Evolutionary conservation across 2,113 vertebrate genomes (phyloP).

Genomic region (Stegostoma tigrinum): DNA sequence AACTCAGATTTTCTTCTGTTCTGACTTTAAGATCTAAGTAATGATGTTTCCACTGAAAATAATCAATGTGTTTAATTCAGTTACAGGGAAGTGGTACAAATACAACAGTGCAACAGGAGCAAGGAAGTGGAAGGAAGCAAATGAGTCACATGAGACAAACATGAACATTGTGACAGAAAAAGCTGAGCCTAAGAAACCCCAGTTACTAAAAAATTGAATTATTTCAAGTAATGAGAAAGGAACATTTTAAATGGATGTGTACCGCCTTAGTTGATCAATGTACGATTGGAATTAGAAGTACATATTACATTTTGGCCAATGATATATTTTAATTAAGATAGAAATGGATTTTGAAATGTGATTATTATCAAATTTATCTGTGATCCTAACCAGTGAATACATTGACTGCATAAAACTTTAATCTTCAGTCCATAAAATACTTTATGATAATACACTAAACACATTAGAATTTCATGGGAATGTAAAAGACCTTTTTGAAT

Average conservation of each 20-base stretch:
- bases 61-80: background rate
- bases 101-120: conserved; percentile 27
- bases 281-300: background rate
- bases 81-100: background rate
- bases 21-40: background rate
- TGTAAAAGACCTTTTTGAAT: background rate
- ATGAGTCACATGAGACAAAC: background rate
- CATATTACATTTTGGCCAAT: background rate
- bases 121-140: conserved; percentile 23
- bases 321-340: background rate
- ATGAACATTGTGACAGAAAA: background rate
- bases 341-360: conserved; percentile 4
- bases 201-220: background rate
- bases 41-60: background rate
- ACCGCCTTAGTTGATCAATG: background rate
- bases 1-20: background rate
- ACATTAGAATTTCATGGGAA: background rate
- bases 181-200: background rate
- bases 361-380: background rate
- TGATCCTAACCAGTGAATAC: background rate
- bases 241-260: background rate
- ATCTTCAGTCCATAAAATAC: background rate
- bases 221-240: background rate
- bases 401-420: background rate
- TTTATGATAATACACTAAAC: background rate